phyloP scores from a whole-genome alignment of 2,113 vertebrate species.

The Chaenogobius annularis region DNA sequence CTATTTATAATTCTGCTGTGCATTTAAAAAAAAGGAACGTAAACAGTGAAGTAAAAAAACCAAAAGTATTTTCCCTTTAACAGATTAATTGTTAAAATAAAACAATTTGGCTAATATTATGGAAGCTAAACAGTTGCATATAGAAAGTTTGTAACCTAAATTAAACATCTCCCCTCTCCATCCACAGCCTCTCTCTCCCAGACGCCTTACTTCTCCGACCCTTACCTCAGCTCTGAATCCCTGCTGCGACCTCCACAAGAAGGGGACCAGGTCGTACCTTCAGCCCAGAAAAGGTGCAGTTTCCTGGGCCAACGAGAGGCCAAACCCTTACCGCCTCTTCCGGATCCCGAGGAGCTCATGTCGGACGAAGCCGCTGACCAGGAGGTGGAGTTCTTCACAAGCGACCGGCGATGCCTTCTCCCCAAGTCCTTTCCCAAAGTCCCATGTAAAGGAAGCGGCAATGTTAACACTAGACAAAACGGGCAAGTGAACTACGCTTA shows the following conservation, averaged over 20 bases:
- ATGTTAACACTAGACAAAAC: constrained; percentile 60
- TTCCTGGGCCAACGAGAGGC: constrained; percentile 77
- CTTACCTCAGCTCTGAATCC: constrained; percentile 53
- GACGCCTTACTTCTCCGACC: constrained; percentile 41
- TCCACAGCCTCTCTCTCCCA: constrained; percentile 50
- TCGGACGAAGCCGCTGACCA: constrained; percentile 85
- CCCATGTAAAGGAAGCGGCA: constrained; percentile 78
- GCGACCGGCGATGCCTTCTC: constrained; percentile 81
- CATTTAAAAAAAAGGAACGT: no score
- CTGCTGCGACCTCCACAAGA: constrained; percentile 51
- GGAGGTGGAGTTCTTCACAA: constrained; percentile 92
- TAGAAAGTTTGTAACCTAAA: background rate
- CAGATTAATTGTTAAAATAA: background rate
- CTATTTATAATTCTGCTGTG: no score
- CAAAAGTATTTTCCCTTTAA: no score
- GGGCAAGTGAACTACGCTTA: constrained; percentile 92
- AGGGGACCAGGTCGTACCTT: constrained; percentile 81
- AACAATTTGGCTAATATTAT: background rate
- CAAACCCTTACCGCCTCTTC: constrained; percentile 89
- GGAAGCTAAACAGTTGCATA: background rate
- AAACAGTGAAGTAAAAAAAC: no score
- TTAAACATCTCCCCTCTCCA: background rate
- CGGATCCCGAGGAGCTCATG: constrained; percentile 75
- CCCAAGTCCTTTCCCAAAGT: constrained; percentile 72
- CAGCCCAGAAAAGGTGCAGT: constrained; percentile 81